Evolutionary conservation across 2,113 vertebrate species (phyloP).

Genomic region (Xyliphius kryptos): DNA sequence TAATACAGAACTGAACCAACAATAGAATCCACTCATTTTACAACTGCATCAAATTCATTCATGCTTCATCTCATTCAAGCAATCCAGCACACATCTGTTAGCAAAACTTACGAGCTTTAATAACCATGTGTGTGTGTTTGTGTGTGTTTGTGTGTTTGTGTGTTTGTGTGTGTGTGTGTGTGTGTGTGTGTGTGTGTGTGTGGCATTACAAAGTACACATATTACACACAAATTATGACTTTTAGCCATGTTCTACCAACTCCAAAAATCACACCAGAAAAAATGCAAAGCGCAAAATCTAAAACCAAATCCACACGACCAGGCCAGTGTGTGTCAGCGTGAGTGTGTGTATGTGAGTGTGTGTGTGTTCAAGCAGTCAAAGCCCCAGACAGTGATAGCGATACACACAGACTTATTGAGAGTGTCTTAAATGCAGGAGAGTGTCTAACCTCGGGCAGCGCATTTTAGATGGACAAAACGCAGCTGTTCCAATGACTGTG

Average conservation of each 20-base stretch:
- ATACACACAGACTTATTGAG: constrained; percentile 34
- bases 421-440: constrained; percentile 39
- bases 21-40: background rate
- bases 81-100: background rate
- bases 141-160: too few relatives aligned
- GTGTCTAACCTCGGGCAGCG: constrained; percentile 72
- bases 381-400: constrained; percentile 30
- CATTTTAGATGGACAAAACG: constrained; percentile 79
- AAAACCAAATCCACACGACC: constrained; percentile 11
- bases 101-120: constrained; percentile 3
- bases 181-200: too few relatives aligned
- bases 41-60: constrained; percentile 5
- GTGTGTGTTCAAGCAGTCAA: constrained; percentile 7
- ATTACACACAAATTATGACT: too few relatives aligned
- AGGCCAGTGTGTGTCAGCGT: constrained; percentile 12
- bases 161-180: too few relatives aligned
- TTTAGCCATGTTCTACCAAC: too few relatives aligned
- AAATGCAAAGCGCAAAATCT: background rate
- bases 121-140: too few relatives aligned
- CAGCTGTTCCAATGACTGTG: constrained; percentile 77
- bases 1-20: constrained; percentile 6
- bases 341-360: constrained; percentile 3
- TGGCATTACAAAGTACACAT: background rate
- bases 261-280: background rate
- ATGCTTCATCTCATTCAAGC: background rate